Evolutionary conservation across 2,797 vertebrate species (phyloP).

Genomic region (Typhlichthys subterraneus): DNA sequence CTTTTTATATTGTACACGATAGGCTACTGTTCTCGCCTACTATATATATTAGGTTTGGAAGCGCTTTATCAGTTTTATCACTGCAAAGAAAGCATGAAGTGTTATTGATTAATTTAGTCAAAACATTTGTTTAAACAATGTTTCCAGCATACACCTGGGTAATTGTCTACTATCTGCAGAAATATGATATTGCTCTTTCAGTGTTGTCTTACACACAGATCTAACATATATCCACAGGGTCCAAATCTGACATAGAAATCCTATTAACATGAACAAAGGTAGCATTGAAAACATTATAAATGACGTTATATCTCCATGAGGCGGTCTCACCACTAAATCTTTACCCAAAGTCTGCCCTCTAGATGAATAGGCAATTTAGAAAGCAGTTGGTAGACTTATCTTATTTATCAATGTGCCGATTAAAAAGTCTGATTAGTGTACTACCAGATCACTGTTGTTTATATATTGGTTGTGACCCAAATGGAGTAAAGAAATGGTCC

Average conservation of each 20-base stretch:
- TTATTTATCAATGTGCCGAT: conserved; percentile 68
- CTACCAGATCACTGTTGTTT: conserved; percentile 43
- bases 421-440: conserved; percentile 66
- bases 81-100: too few relatives aligned
- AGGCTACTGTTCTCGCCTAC: neutral
- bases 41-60: neutral
- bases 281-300: conserved; percentile 39
- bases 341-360: conserved; percentile 41
- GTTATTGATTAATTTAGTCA: conserved; percentile 10
- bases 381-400: conserved; percentile 68
- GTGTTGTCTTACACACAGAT: conserved; percentile 31
- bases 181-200: conserved; percentile 1
- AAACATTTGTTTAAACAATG: conserved; percentile 7
- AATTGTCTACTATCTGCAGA: conserved; percentile 21
- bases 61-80: too few relatives aligned
- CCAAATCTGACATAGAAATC: conserved; percentile 34
- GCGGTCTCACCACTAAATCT: conserved; percentile 34
- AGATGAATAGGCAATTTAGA: conserved; percentile 77
- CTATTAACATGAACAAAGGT: conserved; percentile 34
- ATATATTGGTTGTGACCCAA: conserved; percentile 50
- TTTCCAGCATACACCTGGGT: neutral
- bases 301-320: conserved; percentile 49
- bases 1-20: too few relatives aligned
- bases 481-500: conserved; percentile 40
- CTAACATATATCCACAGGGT: conserved; percentile 9